These are phyloP conservation scores for Pachypsylla venusta DNA, from an alignment of 1,140 invertebrate species.

Conservation along the genomic window DNA sequence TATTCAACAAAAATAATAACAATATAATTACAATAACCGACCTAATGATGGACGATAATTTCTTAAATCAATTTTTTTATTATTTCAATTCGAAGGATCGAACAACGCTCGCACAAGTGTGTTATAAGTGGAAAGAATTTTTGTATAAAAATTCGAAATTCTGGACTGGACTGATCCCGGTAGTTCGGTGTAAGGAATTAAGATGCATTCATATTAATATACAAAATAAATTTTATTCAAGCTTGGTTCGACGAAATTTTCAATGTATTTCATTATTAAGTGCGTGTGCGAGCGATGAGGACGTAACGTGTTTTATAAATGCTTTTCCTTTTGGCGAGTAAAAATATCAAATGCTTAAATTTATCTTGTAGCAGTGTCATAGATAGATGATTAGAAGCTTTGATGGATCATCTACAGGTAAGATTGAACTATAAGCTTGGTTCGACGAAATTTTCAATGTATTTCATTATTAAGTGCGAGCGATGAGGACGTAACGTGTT, in stretches of 20 bases:
- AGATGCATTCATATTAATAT: conserved; percentile 45
- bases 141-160: conserved; percentile 66
- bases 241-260: conserved; percentile 66
- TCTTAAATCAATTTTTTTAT: conserved; percentile 66
- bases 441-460: conserved; percentile 59
- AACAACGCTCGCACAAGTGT: conserved; percentile 60
- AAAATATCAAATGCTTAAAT: conserved; percentile 64
- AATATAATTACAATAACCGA: conserved; percentile 35
- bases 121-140: conserved; percentile 68
- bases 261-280: conserved; percentile 67
- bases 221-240: conserved; percentile 58
- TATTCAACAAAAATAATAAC: conserved; percentile 13
- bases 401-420: conserved; percentile 72
- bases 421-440: conserved; percentile 20
- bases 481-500: conserved; percentile 75
- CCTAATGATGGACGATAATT: conserved; percentile 64
- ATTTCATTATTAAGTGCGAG: conserved; percentile 66
- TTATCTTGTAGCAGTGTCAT: conserved; percentile 74
- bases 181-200: conserved; percentile 66
- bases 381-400: conserved; percentile 68
- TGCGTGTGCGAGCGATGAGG: conserved; percentile 74
- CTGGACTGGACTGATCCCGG: conserved; percentile 69
- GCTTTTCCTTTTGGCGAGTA: conserved; percentile 65
- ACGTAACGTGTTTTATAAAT: conserved; percentile 70
- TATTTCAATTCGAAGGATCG: conserved; percentile 69